A percentile compares a stretch with the other conserved stretches of the same genome.
phyloP scores from a whole-genome alignment of 2,797 vertebrate species.

The Mionectes olivaceus region DNA sequence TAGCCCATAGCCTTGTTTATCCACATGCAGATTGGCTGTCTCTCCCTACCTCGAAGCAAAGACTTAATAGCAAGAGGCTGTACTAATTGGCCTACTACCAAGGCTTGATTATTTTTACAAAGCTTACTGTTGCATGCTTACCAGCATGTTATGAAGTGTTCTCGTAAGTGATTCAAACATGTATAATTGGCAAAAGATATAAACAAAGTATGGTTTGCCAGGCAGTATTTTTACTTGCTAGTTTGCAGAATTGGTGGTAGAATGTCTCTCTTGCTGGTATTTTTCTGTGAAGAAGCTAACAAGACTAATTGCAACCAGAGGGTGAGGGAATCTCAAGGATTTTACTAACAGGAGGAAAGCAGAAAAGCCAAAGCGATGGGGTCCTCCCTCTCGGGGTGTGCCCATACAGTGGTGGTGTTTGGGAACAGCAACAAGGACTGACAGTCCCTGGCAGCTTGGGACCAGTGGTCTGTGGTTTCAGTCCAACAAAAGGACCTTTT shows the following conservation, averaged over 20 bases:
- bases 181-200: conserved; percentile 36
- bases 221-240: conserved; percentile 16
- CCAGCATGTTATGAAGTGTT: background rate
- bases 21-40: background rate
- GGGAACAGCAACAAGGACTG: background rate
- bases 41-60: background rate
- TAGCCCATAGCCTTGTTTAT: conserved; percentile 9
- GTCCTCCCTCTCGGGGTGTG: rapidly evolving
- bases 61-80: background rate
- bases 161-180: conserved; percentile 25
- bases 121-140: conserved; percentile 1
- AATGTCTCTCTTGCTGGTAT: background rate
- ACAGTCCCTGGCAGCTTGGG: background rate
- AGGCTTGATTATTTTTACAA: conserved; percentile 47
- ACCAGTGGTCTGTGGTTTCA: background rate
- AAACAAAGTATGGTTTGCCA: background rate
- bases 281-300: conserved; percentile 18
- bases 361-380: background rate
- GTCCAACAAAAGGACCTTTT: background rate
- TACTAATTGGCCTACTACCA: background rate
- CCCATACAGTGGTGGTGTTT: rapidly evolving
- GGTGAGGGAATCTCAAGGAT: background rate
- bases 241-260: background rate
- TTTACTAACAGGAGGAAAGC: background rate
- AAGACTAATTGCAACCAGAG: background rate